Conservation (phyloP, 2,113 vertebrate genomes). For the Onychorhynchus coronatus region DNA sequence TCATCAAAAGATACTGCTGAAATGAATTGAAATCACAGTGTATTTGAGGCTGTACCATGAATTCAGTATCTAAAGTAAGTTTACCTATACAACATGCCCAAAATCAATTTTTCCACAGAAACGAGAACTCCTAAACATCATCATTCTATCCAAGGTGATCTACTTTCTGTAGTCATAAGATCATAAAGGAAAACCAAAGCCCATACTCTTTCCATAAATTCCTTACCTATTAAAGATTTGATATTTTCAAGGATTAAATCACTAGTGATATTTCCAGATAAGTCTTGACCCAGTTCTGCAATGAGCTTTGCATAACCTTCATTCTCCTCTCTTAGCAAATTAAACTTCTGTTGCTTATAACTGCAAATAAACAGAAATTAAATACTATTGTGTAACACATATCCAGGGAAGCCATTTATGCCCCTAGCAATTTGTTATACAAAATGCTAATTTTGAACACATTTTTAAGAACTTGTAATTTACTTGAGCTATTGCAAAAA, state of each 20-base stretch:
- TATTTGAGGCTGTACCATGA: background rate
- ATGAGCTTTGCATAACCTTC: constrained; percentile 98
- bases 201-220: background rate
- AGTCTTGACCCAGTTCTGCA: constrained; percentile 95
- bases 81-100: background rate
- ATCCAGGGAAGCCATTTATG: background rate
- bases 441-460: background rate
- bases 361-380: constrained; percentile 76
- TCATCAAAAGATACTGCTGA: background rate
- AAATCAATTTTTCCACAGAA: background rate
- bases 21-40: background rate
- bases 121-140: background rate
- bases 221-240: constrained; percentile 96
- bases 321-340: constrained; percentile 96
- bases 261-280: constrained; percentile 93
- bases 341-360: constrained; percentile 99
- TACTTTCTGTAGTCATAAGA: background rate
- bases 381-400: background rate
- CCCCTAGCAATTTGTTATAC: background rate
- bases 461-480: background rate
- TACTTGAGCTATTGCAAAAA: background rate
- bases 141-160: background rate
- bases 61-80: background rate
- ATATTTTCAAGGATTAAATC: constrained; percentile 96
- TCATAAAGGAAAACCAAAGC: background rate